Evolutionary conservation across 2,113 vertebrate genomes (phyloP), one percentile per base, ranked within the genome.

Genomic region (Syrmaticus mikado): DNA sequence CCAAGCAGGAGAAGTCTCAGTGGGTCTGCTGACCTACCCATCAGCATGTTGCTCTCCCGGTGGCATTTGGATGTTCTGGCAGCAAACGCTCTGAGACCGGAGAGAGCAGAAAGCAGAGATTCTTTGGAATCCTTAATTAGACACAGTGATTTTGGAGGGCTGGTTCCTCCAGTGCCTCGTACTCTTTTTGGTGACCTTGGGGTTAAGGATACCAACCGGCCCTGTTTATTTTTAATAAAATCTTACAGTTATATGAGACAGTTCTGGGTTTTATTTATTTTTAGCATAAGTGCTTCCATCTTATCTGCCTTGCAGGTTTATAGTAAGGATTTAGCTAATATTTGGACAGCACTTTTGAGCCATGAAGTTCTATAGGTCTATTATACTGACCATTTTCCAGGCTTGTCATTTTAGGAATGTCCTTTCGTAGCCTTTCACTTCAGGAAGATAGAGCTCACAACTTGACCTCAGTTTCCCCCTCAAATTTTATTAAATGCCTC

Each of bases 201-300:
- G 94, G 93, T 95, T 95, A 95, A 94, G 95, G 82, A 91, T 92
- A 88, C 82, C 85, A 85, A 90, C 70, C 86, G 82, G 46, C 75
- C 93, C 83, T 96, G 88, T 93, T 95, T 95, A 84, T 93, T 96
- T 93, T 95, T 95, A 94, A 96, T 96, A 94, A 96, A 97, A 97
- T 95, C 80, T 94, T 95, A 84, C 36, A 64, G 80, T 94, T 94
- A 75, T 86, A 83, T 93, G 90, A 94, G 90, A 88, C 90, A 93
- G 85, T 94, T 95, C 82, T 90, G 45, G 90, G 73, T 93, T 96
- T 95, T 91, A 82, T 95, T 82, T 96, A 91, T 95, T 92, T 95
- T 95, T 85, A 91, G 70, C 82, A 12, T 92, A 94, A 94, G 87
- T 90, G 80, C 80, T 96, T 93, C 92, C 85, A 95, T 96, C 85